Conservation (phyloP, 2,888 invertebrate species). For the Ormyrus thymus region DNA sequence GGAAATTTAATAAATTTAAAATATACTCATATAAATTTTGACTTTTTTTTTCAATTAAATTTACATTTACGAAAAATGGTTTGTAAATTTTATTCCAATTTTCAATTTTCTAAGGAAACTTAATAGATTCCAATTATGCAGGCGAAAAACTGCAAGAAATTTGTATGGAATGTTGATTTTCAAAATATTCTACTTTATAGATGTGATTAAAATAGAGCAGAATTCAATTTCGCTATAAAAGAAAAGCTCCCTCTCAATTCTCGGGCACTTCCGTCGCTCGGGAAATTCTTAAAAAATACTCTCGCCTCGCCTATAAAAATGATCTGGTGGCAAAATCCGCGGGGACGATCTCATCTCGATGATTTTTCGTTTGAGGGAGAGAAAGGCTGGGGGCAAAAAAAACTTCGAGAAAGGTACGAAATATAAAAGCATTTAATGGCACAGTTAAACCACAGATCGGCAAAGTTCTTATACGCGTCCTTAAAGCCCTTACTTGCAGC, state of each 20-base stretch:
- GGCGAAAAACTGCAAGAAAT: neutral
- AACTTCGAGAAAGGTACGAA: neutral
- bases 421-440: conserved; percentile 48
- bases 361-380: conserved; percentile 26
- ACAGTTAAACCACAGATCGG: conserved; percentile 31
- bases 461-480: conserved; percentile 38
- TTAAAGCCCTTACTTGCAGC: conserved; percentile 41
- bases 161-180: neutral
- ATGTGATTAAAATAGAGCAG: no score
- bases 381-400: neutral
- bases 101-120: no score
- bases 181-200: no score
- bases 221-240: no score
- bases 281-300: neutral
- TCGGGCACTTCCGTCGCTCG: no score
- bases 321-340: neutral
- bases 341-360: conserved; percentile 13
- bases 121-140: neutral
- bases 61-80: no score
- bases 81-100: no score
- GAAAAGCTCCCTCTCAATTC: no score
- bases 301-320: conserved; percentile 14
- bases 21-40: no score
- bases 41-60: no score
- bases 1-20: no score